These are phyloP conservation scores for Crotalus viridis DNA, from an alignment of 2,113 vertebrate species.

Conservation along the genomic window DNA sequence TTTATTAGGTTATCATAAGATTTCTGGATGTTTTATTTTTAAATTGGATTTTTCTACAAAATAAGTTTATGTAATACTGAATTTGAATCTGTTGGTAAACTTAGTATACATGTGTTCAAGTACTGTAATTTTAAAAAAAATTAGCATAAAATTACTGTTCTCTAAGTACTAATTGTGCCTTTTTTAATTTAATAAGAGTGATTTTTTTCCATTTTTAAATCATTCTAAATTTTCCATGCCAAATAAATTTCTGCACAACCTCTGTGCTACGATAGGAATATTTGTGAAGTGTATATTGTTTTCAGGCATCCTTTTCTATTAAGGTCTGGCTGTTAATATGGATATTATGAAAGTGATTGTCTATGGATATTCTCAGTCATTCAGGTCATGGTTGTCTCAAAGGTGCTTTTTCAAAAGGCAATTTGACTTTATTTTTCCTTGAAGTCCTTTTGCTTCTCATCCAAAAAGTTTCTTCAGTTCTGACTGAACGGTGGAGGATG, in stretches of 20 bases:
- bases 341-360: no score
- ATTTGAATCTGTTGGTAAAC: neutral
- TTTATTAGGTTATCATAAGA: neutral
- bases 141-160: neutral
- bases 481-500: no score
- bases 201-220: neutral
- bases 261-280: neutral
- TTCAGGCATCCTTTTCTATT: neutral
- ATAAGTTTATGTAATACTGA: neutral
- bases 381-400: no score
- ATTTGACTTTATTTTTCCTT: no score
- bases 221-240: neutral
- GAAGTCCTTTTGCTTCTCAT: no score
- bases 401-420: no score
- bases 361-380: no score
- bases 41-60: neutral
- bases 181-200: neutral
- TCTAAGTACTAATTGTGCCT: neutral
- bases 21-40: neutral
- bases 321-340: neutral
- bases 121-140: neutral
- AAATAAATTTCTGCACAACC: neutral
- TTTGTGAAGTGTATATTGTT: neutral
- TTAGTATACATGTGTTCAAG: neutral
- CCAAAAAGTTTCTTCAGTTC: no score